Base-by-base conservation (phyloP, 92 coral and sea anemone genomes). In the Epizoanthus scotinus region DNA sequence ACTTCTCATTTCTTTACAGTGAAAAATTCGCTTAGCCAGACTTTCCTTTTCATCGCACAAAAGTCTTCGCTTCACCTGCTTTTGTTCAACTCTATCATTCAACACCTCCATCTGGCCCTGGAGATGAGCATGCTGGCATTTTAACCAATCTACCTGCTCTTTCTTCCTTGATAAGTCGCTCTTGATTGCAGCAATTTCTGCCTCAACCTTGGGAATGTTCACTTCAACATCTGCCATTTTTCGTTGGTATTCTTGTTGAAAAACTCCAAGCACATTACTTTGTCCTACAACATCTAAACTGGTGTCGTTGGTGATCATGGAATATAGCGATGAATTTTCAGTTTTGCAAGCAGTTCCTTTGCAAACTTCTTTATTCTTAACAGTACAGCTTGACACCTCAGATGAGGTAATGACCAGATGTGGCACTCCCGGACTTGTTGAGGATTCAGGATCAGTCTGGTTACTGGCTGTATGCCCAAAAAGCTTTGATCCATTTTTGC, bases 231-330 rank as follows among this genome's bases (percentile, higher is more conserved):
- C 56, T 17, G 14, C 54, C 81, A 75, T 59, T 59, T 59, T 75
- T 20, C 81, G 67, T 54, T 75, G 81, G 47, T 75, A 75, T 21
- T 75, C 81, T 40, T 75, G 81, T 17, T 75, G 81, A 36, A 75
- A 75, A 38, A 75, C 81, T 57, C 81, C 67, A 21, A 75, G 68
- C 18, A 75, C 81, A 59, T 75, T 75, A 20, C 81, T 57, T 29
- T 75, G 59, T 22, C 81, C 81, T 22, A 57, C 13, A 15, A 13
- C 62, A 54, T 75, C 81, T n/a, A 75, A 63, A 59, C 81, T 59
- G 20, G 55, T 58, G 18, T 75, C 81, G 26, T 75, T 55, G 5
- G 67, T 60, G 21, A 75, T 75, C 81, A 75, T 75, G 25, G 81
- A 75, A 22, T 75, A 75, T 3, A 75, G 67, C 6, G 62, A 52